phyloP scores from a whole-genome alignment of 2,888 invertebrate genomes.

The Trichopoda pennipes region DNA sequence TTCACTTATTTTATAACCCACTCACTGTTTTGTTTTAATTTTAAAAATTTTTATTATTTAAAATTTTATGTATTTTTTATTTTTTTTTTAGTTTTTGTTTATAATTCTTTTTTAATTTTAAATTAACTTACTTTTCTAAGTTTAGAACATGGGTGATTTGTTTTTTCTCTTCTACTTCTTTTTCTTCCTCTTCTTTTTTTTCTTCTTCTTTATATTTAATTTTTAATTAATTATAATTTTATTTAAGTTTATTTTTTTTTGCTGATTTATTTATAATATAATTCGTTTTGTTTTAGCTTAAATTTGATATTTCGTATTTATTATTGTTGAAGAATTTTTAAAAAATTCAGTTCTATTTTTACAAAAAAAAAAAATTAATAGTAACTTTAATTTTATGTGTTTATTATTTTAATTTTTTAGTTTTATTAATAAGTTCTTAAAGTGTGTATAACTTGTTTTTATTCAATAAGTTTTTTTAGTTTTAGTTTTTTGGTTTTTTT shows the following conservation, averaged over 20 bases:
- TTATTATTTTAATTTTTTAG: conserved; percentile 15
- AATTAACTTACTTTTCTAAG: conserved; percentile 69
- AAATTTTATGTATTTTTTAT: no score
- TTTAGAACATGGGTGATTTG: conserved; percentile 75
- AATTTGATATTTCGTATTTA: conserved; percentile 62
- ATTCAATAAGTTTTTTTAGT: no score
- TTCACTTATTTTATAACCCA: background rate
- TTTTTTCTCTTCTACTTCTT: conserved; percentile 37
- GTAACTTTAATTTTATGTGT: conserved; percentile 54
- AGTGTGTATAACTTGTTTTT: conserved; percentile 48
- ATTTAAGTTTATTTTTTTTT: conserved; percentile 62
- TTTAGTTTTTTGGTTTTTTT: conserved; percentile 20
- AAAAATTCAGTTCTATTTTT: conserved; percentile 61
- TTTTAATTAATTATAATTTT: conserved; percentile 65
- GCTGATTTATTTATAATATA: conserved; percentile 56
- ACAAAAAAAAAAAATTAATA: conserved; percentile 64
- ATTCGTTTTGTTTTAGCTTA: conserved; percentile 57
- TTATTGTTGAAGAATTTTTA: conserved; percentile 64
- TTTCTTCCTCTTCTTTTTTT: conserved; percentile 46
- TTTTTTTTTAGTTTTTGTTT: conserved; percentile 11
- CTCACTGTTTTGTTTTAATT: conserved; percentile 13
- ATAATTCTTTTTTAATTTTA: conserved; percentile 57
- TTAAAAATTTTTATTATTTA: conserved; percentile 12
- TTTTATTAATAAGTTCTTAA: conserved; percentile 36
- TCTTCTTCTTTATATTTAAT: conserved; percentile 46